Conservation (phyloP, 2,797 vertebrate species). For the Paratrypauchen microcephalus region DNA sequence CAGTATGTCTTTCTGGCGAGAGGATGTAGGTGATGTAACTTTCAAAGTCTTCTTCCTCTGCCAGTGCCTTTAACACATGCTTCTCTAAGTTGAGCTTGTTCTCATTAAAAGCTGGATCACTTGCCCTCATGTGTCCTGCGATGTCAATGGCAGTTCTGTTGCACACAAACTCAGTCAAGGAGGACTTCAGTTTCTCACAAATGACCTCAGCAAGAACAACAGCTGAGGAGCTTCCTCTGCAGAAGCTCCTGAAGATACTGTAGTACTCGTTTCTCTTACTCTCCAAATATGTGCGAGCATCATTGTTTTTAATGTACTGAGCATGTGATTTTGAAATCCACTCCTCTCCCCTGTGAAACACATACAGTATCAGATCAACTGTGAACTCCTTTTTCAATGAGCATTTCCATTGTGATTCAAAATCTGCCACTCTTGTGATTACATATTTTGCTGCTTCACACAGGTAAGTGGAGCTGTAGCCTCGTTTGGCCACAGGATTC, state of each 20-base stretch:
- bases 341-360: conserved; percentile 5
- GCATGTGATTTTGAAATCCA: neutral
- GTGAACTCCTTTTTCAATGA: conserved; percentile 42
- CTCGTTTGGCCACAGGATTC: neutral
- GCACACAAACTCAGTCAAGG: conserved; percentile 23
- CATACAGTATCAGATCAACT: conserved; percentile 41
- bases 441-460: neutral
- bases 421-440: neutral
- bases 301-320: conserved; percentile 10
- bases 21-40: conserved; percentile 29
- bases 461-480: neutral
- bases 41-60: conserved; percentile 36
- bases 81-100: conserved; percentile 46
- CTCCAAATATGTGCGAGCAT: conserved; percentile 18
- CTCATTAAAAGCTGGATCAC: conserved; percentile 35
- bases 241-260: conserved; percentile 38
- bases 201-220: conserved; percentile 44
- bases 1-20: neutral
- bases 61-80: conserved; percentile 41
- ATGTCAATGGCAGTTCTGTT: conserved; percentile 32
- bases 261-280: conserved; percentile 25
- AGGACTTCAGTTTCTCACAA: conserved; percentile 29
- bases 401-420: neutral
- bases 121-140: conserved; percentile 16
- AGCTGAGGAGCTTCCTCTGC: conserved; percentile 39